Percentiles rank a stretch among this genome's conserved stretches.
Conservation (phyloP, 1,140 invertebrate genomes). For the Conopomorpha cramerella region DNA sequence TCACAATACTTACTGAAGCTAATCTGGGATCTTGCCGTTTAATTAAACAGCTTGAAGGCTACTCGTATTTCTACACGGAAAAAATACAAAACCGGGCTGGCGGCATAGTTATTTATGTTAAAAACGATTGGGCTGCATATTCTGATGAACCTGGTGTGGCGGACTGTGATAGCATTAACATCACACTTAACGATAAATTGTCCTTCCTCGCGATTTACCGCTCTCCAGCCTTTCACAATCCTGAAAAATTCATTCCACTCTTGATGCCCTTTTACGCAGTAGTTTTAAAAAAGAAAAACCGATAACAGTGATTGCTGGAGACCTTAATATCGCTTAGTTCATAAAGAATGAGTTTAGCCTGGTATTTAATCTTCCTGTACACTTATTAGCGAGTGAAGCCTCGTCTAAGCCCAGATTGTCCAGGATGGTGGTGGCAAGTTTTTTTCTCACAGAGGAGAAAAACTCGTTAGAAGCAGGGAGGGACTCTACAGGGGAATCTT, state of each 20-base stretch:
- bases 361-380: no score
- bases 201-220: neutral
- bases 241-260: neutral
- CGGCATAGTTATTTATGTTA: neutral
- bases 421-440: no score
- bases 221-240: neutral
- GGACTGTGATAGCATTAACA: neutral
- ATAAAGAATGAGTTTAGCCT: neutral
- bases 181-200: neutral
- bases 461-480: no score
- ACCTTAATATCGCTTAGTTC: neutral
- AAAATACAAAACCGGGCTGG: neutral
- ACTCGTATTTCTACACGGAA: neutral
- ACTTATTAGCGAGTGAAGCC: no score
- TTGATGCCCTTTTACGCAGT: neutral
- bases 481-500: no score
- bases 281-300: neutral
- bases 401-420: no score
- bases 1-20: neutral
- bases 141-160: neutral
- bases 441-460: no score
- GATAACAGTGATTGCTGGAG: neutral
- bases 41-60: neutral
- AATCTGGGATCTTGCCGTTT: neutral
- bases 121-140: neutral